Evolutionary conservation across 2,888 invertebrate genomes (phyloP).

Genomic region (Ellobium chinense): DNA sequence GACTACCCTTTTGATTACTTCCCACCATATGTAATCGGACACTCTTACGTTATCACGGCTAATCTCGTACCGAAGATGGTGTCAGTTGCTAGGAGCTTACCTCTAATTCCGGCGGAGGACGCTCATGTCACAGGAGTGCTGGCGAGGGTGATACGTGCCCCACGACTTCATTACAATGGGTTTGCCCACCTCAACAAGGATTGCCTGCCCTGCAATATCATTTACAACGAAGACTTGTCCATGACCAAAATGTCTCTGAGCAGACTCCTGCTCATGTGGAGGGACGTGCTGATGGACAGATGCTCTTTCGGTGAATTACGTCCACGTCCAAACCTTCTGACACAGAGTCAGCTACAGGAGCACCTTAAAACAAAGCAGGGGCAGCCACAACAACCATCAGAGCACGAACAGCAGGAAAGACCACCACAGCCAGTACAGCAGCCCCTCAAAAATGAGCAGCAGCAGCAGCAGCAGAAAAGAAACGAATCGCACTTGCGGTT

Average conservation of each 20-base stretch:
- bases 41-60: constrained; percentile 60
- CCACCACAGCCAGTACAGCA: constrained; percentile 7
- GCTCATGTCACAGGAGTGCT: constrained; percentile 66
- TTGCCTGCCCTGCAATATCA: constrained; percentile 31
- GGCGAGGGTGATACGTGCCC: constrained; percentile 53
- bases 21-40: constrained; percentile 62
- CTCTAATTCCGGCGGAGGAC: constrained; percentile 64
- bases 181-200: constrained; percentile 60
- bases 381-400: too few species aligned
- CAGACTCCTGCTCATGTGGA: background rate
- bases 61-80: constrained; percentile 55
- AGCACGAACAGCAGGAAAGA: background rate
- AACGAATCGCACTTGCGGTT: too few species aligned
- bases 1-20: constrained; percentile 55
- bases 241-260: background rate
- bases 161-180: constrained; percentile 52
- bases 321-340: background rate
- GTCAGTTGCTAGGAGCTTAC: constrained; percentile 56
- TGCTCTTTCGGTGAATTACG: background rate
- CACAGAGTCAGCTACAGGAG: background rate
- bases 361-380: background rate
- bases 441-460: constrained; percentile 3
- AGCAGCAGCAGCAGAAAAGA: background rate
- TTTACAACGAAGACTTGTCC: constrained; percentile 12
- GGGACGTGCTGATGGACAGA: background rate